Base-by-base conservation (phyloP, 2,113 vertebrate genomes). In the Lota lota region DNA sequence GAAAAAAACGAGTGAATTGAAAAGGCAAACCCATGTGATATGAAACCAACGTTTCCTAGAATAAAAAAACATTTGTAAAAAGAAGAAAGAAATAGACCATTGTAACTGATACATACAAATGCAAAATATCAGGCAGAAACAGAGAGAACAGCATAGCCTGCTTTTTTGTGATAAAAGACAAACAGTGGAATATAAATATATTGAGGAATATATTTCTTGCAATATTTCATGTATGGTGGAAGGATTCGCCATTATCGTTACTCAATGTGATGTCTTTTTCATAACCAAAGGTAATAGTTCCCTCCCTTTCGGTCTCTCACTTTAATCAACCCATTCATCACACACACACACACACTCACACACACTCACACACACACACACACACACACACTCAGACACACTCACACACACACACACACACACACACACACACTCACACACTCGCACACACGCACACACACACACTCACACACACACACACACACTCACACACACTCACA, bases 201-300 rank as follows among this genome's bases (percentile, higher is more conserved):
- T 88, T 84, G 83, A 71, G 84, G 74, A 79, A 80, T 67, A 62
- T 11, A 75, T 68, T 73, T 75, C 77, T 83, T 84, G 81, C 85
- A 88, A 93, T 94, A 92, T 83, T 90, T 84, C 68, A 92, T 94
- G 28, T 28, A 28, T 28, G 28, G 28, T 28, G 28, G 28, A 28
- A 5, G 28, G 28, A 28, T 28, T 28, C 28, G 28, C 28, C 28
- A 28, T 4, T 1, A 28, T 28, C 28, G 28, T 28, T 28, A 28
- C 28, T 28, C 28, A 78, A 88, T 76, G 83, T 74, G 73, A 90
- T 21, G 85, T 68, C 19, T 24, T 15, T 22, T 24, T 20, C 16
- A 22, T 61, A 16, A 22, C 51, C 28, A 47, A 50, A 47, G 63
- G 40, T 50, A 36, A 22, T 50, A 50, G 50, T 18, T 50, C 22